Evolutionary conservation across 2,113 vertebrate genomes (phyloP), one percentile per base, ranked within the genome.

Genomic region (Paratilapia polleni): DNA sequence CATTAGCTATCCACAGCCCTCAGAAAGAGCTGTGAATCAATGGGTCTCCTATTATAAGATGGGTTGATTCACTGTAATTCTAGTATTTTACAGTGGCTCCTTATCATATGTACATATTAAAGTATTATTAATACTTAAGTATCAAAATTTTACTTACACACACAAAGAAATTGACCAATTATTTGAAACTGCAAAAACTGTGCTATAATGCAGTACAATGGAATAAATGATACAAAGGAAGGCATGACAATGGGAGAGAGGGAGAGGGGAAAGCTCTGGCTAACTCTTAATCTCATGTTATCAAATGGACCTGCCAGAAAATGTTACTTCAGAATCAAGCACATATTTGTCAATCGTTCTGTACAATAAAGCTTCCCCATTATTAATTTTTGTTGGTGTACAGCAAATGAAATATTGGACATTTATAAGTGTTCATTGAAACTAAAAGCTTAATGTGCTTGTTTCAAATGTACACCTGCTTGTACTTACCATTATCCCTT

Each of bases 401-500:
- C 94, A 96, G 94, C 95, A 95, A 94, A 92, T 92, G 74, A 88
- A 90, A 77, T 84, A 83, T 80, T 80, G 85, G 70, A 87, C 36
- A 80, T 87, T 78, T 97, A 96, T 95, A 96, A 96, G 96, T 96
- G 63, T 43, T 38, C 38, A 26, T 43, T 66, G 17, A 66, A 52
- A 73, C 93, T 77, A 75, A 86, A 93, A 90, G 90, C 89, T 92
- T 95, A 91, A 91, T 93, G 31, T 73, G 20, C 26, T 54, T 73
- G 68, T 54, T 92, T 83, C 63, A 74, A 90, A 86, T 60, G 58
- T 80, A 87, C 92, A 83, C 89, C 85, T 83, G 13, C 34, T 47
- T 54, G 52, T 54, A 73, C 26, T 73, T 83, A 64, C 14, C 60
- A 61, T 87, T 93, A 87, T 93, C 85, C 90, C 90, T 90, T 85